Conservation (phyloP, 2,888 invertebrate genomes). For the Eudasyphora cyanicolor region DNA sequence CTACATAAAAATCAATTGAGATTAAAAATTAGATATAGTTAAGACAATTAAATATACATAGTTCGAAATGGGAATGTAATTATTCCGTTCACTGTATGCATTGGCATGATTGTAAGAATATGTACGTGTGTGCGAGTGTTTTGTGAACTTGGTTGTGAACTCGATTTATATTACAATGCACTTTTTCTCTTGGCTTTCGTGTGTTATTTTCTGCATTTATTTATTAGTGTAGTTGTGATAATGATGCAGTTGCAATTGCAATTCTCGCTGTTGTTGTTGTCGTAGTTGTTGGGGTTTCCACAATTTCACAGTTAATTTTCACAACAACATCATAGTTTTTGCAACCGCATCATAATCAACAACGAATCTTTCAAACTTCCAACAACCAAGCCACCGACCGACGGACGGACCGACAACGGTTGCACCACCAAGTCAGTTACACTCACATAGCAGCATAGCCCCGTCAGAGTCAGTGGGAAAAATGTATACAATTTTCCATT, state of each 20-base stretch:
- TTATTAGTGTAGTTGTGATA: slow-evolving; percentile 57
- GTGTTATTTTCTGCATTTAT: slow-evolving; percentile 34
- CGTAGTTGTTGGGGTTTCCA: slow-evolving; percentile 48
- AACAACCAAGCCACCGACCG: background rate
- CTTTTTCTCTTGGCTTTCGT: slow-evolving; percentile 46
- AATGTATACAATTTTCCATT: slow-evolving; percentile 13
- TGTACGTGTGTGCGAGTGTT: background rate
- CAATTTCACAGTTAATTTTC: slow-evolving; percentile 59
- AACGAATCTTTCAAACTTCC: slow-evolving; percentile 45
- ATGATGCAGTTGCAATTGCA: no score
- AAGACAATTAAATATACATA: no score
- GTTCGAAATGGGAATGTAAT: no score
- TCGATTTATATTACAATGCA: slow-evolving; percentile 40
- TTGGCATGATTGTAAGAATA: background rate
- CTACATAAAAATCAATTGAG: no score
- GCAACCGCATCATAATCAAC: slow-evolving; percentile 60
- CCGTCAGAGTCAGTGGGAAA: slow-evolving; percentile 32
- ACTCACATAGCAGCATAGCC: background rate
- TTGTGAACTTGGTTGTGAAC: slow-evolving; percentile 55
- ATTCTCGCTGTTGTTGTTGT: background rate
- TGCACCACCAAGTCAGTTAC: slow-evolving; percentile 22
- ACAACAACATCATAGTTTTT: slow-evolving; percentile 48
- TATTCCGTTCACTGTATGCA: no score
- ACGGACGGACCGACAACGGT: background rate
- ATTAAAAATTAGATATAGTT: no score